phyloP scores from a whole-genome alignment of 2,888 invertebrate species.

The Spisula solida region DNA sequence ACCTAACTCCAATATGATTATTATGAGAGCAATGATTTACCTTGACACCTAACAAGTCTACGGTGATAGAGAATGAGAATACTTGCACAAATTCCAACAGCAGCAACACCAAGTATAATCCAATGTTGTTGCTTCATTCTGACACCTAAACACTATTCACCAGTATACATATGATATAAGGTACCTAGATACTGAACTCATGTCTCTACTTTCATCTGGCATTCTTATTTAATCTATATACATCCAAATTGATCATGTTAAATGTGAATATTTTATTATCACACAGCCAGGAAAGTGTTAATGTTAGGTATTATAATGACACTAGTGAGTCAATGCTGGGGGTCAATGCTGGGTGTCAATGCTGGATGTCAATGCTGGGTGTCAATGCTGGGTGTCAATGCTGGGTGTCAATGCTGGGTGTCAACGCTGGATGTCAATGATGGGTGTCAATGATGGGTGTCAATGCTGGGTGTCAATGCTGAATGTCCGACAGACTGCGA shows the following conservation, averaged over 20 bases:
- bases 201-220: neutral
- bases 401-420: neutral
- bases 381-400: neutral
- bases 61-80: constrained; percentile 53
- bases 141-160: neutral
- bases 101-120: constrained; percentile 55
- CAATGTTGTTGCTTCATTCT: constrained; percentile 61
- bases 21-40: neutral
- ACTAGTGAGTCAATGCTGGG: neutral
- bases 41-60: constrained; percentile 29
- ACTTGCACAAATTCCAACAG: constrained; percentile 59
- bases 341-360: neutral
- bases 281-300: neutral
- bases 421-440: neutral
- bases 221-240: neutral
- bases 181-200: neutral
- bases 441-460: too few species aligned
- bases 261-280: neutral
- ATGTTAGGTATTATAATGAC: neutral
- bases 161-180: neutral
- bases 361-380: neutral
- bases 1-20: too few species aligned
- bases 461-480: neutral
- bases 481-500: neutral
- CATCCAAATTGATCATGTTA: neutral